A percentile compares a stretch with the other conserved stretches of the same genome.
These are phyloP conservation scores for Emys orbicularis DNA, from an alignment of 2,797 vertebrate species.

Conservation along the genomic window DNA sequence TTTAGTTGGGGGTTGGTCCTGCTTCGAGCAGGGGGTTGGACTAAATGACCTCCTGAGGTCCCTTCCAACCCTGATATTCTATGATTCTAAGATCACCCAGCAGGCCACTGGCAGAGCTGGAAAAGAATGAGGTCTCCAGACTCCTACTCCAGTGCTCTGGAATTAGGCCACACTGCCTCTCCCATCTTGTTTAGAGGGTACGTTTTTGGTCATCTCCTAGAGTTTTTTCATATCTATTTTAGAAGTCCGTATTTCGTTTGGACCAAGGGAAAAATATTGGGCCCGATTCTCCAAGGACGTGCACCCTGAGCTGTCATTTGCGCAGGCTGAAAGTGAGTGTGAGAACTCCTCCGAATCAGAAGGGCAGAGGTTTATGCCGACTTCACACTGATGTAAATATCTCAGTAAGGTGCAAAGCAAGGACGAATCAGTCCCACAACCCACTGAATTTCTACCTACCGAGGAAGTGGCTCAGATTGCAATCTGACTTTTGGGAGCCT, in stretches of 20 bases:
- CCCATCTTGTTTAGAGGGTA: fast-evolving
- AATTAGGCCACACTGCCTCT: neutral
- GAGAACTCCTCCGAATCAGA: neutral
- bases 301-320: fast-evolving
- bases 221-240: neutral
- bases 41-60: too few relatives aligned
- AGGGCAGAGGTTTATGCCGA: neutral
- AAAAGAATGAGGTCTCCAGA: neutral
- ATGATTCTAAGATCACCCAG: neutral
- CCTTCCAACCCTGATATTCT: too few relatives aligned
- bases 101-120: neutral
- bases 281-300: neutral
- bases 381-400: fast-evolving
- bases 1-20: too few relatives aligned
- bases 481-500: neutral
- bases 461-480: fast-evolving
- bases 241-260: neutral
- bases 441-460: fast-evolving
- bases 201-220: neutral
- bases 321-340: fast-evolving
- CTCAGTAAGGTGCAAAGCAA: neutral
- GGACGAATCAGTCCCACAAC: fast-evolving
- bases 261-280: neutral
- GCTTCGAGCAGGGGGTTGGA: too few relatives aligned
- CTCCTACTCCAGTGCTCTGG: neutral